phyloP scores from a whole-genome alignment of 1,140 invertebrate species.

The Harpegnathos saltator region DNA sequence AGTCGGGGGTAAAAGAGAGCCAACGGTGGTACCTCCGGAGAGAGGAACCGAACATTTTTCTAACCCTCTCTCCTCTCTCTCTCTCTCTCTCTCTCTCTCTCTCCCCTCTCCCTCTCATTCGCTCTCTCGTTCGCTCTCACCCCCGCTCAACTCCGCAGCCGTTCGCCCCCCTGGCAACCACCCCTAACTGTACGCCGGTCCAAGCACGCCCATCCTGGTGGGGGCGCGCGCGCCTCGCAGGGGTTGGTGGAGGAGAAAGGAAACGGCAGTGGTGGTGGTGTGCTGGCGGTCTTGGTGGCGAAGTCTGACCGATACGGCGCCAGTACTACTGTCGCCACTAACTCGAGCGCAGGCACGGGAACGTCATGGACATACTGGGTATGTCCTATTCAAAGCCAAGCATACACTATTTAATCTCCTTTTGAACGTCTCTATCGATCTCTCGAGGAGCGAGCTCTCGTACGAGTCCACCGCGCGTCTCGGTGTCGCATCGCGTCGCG shows the following conservation, averaged over 20 bases:
- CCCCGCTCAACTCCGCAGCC: slow-evolving; percentile 64
- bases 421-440: slow-evolving; percentile 60
- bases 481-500: slow-evolving; percentile 26
- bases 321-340: slow-evolving; percentile 86
- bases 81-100: slow-evolving; percentile 46
- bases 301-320: slow-evolving; percentile 84
- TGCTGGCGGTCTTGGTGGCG: slow-evolving; percentile 63
- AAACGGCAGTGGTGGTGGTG: slow-evolving; percentile 53
- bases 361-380: slow-evolving; percentile 86
- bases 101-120: no score
- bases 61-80: slow-evolving; percentile 60
- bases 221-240: slow-evolving; percentile 70
- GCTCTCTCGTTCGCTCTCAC: slow-evolving; percentile 18
- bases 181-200: slow-evolving; percentile 23
- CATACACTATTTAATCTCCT: slow-evolving; percentile 80
- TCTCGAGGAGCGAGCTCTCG: slow-evolving; percentile 26
- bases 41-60: slow-evolving; percentile 74
- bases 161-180: slow-evolving; percentile 54
- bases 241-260: slow-evolving; percentile 62
- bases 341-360: slow-evolving; percentile 83
- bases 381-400: slow-evolving; percentile 83
- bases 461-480: no score
- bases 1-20: slow-evolving; percentile 24
- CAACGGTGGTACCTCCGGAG: slow-evolving; percentile 31
- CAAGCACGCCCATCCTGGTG: slow-evolving; percentile 79